Base-by-base conservation (phyloP, 2,113 vertebrate genomes). In the Sigmodon hispidus region DNA sequence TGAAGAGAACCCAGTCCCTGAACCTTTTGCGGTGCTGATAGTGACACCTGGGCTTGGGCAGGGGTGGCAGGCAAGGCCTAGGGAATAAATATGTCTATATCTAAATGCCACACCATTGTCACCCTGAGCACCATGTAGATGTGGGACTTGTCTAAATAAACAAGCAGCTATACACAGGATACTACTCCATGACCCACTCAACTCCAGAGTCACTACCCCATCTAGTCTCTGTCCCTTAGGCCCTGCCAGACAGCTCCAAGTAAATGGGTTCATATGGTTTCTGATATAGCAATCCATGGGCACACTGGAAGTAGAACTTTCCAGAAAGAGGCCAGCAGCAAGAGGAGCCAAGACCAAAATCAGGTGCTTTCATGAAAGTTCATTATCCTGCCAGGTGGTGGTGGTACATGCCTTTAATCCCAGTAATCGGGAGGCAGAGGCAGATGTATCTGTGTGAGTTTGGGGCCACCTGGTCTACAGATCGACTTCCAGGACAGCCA, bases 41-140 rank as follows among this genome's bases (percentile, higher is more conserved):
- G 52, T 36, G 76, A 36, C n/a, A 12, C 59, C 9, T 0, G 21
- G 69, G 72, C 55, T 85, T n/a, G 3, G 77, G 48, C 3, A 43
- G 43, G 8, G 5, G 67, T 65, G 10, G 50, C 36, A 69, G 76
- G 0, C 0, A 21, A 1, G 57, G 5, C 31, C 73, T 50, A 22
- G 22, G 15, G 3, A 90, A 52, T n/a, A n/a, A 61, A 31, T 11
- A 40, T 5, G 4, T n/a, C n/a, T 29, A 48, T 19, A 0, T 36
- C 75, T 67, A 3, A 0, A 26, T 16, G 72, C 19, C 81, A 45
- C 59, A 3, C 8, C 15, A 19, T 21, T 52, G 55, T 36, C 48
- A 52, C 84, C 61, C 26, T 11, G 94, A 90, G 70, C 48, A 48
- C 69, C 84, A 12, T 0, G 1, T 43, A 61, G n/a, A 9, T 6